These are phyloP conservation scores for Trinectes maculatus DNA, from an alignment of 2,113 vertebrate genomes.

Conservation along the genomic window DNA sequence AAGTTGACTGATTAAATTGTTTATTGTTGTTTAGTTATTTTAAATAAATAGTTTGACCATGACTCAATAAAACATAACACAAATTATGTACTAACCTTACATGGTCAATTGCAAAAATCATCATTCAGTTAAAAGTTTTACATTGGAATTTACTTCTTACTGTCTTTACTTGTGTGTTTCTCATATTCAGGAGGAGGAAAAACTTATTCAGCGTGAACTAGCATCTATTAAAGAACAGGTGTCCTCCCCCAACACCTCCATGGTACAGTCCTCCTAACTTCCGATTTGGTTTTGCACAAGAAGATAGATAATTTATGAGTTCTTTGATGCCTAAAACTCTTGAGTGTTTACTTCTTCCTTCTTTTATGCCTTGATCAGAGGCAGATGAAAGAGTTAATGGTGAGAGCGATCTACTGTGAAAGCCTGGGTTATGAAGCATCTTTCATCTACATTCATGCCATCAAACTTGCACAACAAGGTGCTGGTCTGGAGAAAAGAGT, in stretches of 20 bases:
- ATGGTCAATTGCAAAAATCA: not conserved
- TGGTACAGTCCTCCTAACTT: conserved; percentile 78
- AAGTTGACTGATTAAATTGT: not conserved
- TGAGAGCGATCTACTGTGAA: conserved; percentile 96
- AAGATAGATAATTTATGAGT: not conserved
- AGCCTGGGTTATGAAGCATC: conserved; percentile 97
- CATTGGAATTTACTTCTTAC: not conserved
- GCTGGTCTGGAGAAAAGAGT: conserved; percentile 95
- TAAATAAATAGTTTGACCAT: not conserved
- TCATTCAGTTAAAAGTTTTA: too few relatives aligned
- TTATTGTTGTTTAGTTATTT: not conserved
- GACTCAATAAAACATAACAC: too few relatives aligned
- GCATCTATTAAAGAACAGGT: conserved; percentile 89
- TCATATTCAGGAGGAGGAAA: conserved; percentile 91
- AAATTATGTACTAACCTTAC: too few relatives aligned
- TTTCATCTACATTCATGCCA: conserved; percentile 97
- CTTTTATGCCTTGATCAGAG: conserved; percentile 80
- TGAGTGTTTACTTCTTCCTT: conserved; percentile 1
- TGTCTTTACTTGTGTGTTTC: not conserved
- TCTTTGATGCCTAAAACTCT: not conserved
- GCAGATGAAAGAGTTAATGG: conserved; percentile 97
- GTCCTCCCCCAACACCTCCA: conserved; percentile 89
- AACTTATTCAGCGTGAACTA: conserved; percentile 92
- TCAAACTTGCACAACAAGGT: conserved; percentile 97
- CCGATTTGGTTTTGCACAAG: not conserved